phyloP scores from a whole-genome alignment of 2,888 invertebrate genomes.

The Phania funesta region DNA sequence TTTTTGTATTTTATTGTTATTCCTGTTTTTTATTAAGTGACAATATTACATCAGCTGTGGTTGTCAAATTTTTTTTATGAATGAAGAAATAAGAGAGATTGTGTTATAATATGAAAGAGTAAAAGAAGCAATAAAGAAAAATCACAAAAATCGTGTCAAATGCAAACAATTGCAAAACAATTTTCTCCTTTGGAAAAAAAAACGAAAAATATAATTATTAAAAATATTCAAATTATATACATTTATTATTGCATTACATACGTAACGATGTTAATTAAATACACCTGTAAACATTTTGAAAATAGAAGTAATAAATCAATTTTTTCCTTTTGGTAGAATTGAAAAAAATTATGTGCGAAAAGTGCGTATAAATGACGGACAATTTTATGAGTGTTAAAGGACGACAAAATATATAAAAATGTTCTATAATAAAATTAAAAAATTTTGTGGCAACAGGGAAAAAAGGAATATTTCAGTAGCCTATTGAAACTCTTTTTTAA shows the following conservation, averaged over 20 bases:
- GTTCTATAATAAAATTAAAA: background rate
- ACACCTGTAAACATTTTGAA: background rate
- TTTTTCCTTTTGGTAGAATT: slow-evolving; percentile 36
- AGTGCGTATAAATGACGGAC: slow-evolving; percentile 60
- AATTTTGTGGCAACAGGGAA: background rate
- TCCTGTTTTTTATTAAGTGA: slow-evolving; percentile 18
- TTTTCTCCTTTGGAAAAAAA: slow-evolving; percentile 63
- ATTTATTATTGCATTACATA: background rate
- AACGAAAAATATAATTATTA: slow-evolving; percentile 47
- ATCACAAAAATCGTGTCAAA: slow-evolving; percentile 70
- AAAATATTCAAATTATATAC: background rate
- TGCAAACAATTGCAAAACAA: slow-evolving; percentile 72
- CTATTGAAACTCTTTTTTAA: background rate
- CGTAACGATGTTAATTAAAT: background rate
- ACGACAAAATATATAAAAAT: slow-evolving; percentile 36
- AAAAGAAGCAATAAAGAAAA: slow-evolving; percentile 53
- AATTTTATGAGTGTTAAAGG: slow-evolving; percentile 49
- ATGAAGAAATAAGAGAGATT: slow-evolving; percentile 26
- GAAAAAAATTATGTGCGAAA: slow-evolving; percentile 54
- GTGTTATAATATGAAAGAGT: slow-evolving; percentile 41
- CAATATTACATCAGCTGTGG: slow-evolving; percentile 53
- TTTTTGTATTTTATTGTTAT: background rate
- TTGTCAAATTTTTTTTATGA: slow-evolving; percentile 50
- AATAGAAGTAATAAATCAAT: background rate
- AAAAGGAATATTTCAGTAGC: background rate